phyloP scores from a whole-genome alignment of 1,140 invertebrate species.

The Ceratitis capitata region DNA sequence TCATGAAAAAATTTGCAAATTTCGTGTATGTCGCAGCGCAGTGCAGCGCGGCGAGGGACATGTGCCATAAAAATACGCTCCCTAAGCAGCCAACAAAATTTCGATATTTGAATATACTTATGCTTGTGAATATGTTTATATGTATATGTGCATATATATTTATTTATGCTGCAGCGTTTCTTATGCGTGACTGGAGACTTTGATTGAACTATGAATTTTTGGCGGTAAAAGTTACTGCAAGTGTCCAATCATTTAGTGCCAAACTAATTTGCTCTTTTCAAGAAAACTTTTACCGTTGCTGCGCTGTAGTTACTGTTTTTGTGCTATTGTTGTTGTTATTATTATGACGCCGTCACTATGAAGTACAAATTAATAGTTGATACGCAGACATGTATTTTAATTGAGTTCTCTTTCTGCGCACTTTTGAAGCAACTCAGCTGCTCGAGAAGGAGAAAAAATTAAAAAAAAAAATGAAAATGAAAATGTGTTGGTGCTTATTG shows the following conservation, averaged over 20 bases:
- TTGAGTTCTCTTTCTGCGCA: background rate
- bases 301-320: background rate
- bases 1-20: background rate
- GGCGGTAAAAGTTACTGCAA: conserved; percentile 14
- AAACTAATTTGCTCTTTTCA: conserved; percentile 10
- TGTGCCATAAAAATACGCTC: background rate
- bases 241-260: background rate
- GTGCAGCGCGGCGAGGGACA: too few relatives aligned
- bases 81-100: too few relatives aligned
- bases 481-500: background rate
- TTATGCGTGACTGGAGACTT: background rate
- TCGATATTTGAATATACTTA: too few relatives aligned
- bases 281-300: background rate
- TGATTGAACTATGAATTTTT: background rate
- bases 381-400: background rate
- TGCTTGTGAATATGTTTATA: too few relatives aligned
- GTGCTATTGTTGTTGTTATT: background rate
- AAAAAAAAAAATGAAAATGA: too few relatives aligned
- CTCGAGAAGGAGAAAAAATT: too few relatives aligned
- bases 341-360: background rate
- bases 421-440: too few relatives aligned
- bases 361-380: background rate
- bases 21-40: background rate
- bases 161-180: too few relatives aligned
- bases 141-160: too few relatives aligned